phyloP scores from a whole-genome alignment of 2,888 invertebrate genomes.

The Brachyptera putata region DNA sequence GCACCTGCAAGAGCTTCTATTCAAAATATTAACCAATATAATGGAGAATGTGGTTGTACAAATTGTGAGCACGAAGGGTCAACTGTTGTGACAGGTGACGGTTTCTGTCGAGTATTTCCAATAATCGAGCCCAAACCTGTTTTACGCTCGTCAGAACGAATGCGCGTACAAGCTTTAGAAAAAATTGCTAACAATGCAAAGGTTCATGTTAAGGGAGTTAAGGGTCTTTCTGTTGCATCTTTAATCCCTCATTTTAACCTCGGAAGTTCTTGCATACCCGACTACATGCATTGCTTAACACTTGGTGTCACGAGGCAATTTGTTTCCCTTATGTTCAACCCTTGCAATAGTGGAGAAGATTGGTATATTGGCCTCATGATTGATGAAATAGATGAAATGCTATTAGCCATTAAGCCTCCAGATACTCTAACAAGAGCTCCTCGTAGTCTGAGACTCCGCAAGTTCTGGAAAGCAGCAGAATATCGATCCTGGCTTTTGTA shows the following conservation, averaged over 20 bases:
- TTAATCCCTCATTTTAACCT: background rate
- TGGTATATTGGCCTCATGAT: too few species aligned
- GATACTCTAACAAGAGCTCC: too few species aligned
- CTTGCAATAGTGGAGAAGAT: background rate
- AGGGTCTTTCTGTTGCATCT: background rate
- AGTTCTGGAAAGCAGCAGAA: slow-evolving; percentile 35
- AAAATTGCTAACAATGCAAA: too few species aligned
- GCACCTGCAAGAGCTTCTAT: background rate
- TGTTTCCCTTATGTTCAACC: background rate
- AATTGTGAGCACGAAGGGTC: background rate
- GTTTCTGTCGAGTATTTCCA: background rate
- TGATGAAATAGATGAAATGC: too few species aligned
- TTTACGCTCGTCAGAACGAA: background rate
- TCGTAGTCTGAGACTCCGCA: slow-evolving; percentile 22
- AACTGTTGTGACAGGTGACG: background rate
- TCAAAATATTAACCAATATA: background rate
- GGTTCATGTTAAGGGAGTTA: background rate
- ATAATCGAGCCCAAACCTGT: background rate
- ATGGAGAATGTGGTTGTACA: slow-evolving; percentile 10
- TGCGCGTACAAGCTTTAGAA: too few species aligned
- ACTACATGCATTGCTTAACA: background rate
- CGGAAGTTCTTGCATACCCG: background rate
- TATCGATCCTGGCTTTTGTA: slow-evolving; percentile 33
- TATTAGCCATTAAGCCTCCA: too few species aligned
- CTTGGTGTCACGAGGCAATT: background rate